phyloP scores from a whole-genome alignment of 2,888 invertebrate genomes.

The Leptinotarsa peninsularis region DNA sequence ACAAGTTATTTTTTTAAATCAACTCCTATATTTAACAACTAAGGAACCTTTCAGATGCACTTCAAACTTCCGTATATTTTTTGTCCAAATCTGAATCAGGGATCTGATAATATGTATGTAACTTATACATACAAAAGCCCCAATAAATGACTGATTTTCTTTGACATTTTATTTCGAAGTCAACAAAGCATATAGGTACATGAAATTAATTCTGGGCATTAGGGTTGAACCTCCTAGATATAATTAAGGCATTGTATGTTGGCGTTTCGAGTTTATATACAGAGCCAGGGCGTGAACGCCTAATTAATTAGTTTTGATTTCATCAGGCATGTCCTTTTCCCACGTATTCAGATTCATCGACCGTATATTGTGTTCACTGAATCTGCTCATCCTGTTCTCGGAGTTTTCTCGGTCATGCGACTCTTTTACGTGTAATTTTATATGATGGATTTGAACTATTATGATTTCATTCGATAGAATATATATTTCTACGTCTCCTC shows the following conservation, averaged over 20 bases:
- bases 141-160: neutral
- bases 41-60: too few relatives aligned
- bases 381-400: constrained; percentile 29
- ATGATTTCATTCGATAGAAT: too few relatives aligned
- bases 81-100: too few relatives aligned
- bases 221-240: neutral
- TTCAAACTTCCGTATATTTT: too few relatives aligned
- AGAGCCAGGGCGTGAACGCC: neutral
- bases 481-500: too few relatives aligned
- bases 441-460: neutral
- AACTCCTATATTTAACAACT: too few relatives aligned
- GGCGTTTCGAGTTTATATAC: neutral
- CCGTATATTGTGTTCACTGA: constrained; percentile 33
- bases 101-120: too few relatives aligned
- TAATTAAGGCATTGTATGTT: neutral
- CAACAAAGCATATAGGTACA: neutral
- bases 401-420: constrained; percentile 21
- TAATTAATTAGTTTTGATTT: constrained; percentile 36
- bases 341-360: constrained; percentile 37
- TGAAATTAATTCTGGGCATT: neutral
- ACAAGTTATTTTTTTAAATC: too few relatives aligned
- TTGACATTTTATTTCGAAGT: neutral
- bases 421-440: constrained; percentile 15
- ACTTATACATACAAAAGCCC: too few relatives aligned
- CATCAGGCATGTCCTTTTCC: constrained; percentile 36